Evolutionary conservation across 2,888 invertebrate species (phyloP).

Genomic region (Halictus quadricinctus): DNA sequence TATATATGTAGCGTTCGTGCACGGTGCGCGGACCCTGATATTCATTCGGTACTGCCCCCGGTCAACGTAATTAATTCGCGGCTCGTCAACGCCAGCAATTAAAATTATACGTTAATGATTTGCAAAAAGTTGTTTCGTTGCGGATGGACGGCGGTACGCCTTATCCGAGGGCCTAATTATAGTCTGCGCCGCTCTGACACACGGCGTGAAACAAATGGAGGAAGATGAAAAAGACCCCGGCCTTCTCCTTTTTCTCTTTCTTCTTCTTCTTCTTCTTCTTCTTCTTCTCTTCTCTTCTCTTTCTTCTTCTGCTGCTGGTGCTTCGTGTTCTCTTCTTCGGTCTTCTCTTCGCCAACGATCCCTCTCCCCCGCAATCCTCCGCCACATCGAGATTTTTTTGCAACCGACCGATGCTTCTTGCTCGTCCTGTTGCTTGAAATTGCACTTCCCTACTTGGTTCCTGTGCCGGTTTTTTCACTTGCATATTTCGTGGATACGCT

Average conservation of each 20-base stretch:
- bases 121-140: conserved; percentile 79
- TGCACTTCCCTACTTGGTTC: background rate
- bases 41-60: conserved; percentile 54
- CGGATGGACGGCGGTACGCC: conserved; percentile 61
- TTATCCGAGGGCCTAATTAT: conserved; percentile 79
- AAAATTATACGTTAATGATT: conserved; percentile 79
- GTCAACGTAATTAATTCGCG: conserved; percentile 78
- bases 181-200: conserved; percentile 59
- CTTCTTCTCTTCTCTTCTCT: background rate
- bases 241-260: conserved; percentile 23
- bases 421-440: conserved; percentile 18
- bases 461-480: background rate
- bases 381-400: conserved; percentile 5
- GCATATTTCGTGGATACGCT: background rate
- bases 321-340: background rate
- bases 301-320: background rate
- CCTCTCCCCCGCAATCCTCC: background rate
- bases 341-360: background rate
- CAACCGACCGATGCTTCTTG: background rate
- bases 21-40: background rate
- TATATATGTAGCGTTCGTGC: background rate
- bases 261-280: conserved; percentile 35
- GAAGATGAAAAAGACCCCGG: conserved; percentile 65
- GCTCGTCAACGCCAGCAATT: conserved; percentile 76
- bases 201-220: conserved; percentile 65